Evolutionary conservation across 2,888 invertebrate genomes (phyloP).

Genomic region (Amphimallon solstitiale): DNA sequence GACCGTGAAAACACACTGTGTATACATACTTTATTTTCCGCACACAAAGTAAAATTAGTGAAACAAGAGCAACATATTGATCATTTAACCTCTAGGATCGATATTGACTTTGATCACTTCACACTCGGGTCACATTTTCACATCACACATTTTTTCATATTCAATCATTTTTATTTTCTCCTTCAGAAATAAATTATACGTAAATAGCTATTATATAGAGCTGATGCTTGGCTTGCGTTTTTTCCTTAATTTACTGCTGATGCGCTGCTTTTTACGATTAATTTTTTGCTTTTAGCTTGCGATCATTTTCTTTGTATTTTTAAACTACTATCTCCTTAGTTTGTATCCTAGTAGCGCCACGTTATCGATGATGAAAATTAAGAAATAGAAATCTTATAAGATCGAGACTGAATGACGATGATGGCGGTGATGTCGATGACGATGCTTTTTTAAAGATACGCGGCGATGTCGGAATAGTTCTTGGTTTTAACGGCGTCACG

Average conservation of each 20-base stretch:
- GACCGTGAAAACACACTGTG: slow-evolving; percentile 3
- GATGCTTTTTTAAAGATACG: slow-evolving; percentile 44
- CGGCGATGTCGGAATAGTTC: slow-evolving; percentile 46
- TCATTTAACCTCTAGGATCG: slow-evolving; percentile 4
- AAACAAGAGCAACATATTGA: background rate
- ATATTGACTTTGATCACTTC: slow-evolving; percentile 20
- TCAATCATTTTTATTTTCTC: background rate
- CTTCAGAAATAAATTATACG: background rate
- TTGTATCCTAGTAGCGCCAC: slow-evolving; percentile 27
- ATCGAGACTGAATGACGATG: background rate
- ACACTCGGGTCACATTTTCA: background rate
- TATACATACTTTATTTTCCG: background rate
- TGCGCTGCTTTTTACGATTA: slow-evolving; percentile 8
- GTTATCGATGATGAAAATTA: slow-evolving; percentile 34
- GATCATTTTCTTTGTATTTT: background rate
- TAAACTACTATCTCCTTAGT: slow-evolving; percentile 27
- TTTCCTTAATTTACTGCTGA: slow-evolving; percentile 10
- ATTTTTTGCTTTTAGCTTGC: slow-evolving; percentile 7
- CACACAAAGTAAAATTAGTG: background rate
- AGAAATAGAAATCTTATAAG: background rate
- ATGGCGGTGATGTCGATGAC: background rate
- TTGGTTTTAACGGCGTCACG: background rate
- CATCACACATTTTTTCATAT: background rate
- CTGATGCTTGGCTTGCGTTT: background rate
- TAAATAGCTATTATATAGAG: slow-evolving; percentile 3